phyloP scores from a whole-genome alignment of 64 coral and sea anemone species.

The Montipora capricornis region DNA sequence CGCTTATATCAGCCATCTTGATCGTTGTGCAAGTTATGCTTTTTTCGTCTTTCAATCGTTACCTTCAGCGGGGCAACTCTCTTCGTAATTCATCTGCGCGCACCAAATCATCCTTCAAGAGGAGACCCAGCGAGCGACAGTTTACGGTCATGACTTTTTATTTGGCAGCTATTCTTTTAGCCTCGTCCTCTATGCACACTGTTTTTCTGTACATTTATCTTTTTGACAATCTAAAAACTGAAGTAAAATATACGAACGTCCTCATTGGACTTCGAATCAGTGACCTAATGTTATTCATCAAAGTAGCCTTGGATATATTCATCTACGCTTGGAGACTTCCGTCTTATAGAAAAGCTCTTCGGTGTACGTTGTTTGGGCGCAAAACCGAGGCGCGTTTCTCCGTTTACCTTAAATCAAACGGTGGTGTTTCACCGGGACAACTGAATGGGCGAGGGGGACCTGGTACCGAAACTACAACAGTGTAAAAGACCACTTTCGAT shows the following conservation, averaged over 20 bases:
- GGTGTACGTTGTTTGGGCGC: background rate
- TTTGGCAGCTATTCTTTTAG: slow-evolving; percentile 57
- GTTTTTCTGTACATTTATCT: slow-evolving; percentile 54
- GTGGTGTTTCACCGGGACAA: background rate
- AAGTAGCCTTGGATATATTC: slow-evolving; percentile 63
- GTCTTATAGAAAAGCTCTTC: slow-evolving; percentile 60
- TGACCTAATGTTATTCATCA: slow-evolving; percentile 69
- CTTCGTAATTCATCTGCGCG: background rate
- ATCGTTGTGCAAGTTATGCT: slow-evolving; percentile 49
- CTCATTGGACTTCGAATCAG: slow-evolving; percentile 58
- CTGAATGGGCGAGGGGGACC: background rate
- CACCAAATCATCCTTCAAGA: slow-evolving; percentile 16
- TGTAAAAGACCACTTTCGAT: background rate
- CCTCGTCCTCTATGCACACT: slow-evolving; percentile 49
- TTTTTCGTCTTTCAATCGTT: slow-evolving; percentile 52
- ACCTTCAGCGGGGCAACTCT: slow-evolving; percentile 21
- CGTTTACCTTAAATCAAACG: background rate
- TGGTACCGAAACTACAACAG: background rate
- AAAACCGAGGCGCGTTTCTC: background rate
- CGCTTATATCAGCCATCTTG: slow-evolving; percentile 44
- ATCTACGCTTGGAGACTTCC: slow-evolving; percentile 77
- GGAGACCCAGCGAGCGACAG: slow-evolving; percentile 50
- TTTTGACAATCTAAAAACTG: background rate
- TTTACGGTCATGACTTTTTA: slow-evolving; percentile 72
- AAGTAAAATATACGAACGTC: slow-evolving; percentile 16